Base-by-base conservation (phyloP, 2,797 vertebrate species). In the Pempheris klunzingeri region DNA sequence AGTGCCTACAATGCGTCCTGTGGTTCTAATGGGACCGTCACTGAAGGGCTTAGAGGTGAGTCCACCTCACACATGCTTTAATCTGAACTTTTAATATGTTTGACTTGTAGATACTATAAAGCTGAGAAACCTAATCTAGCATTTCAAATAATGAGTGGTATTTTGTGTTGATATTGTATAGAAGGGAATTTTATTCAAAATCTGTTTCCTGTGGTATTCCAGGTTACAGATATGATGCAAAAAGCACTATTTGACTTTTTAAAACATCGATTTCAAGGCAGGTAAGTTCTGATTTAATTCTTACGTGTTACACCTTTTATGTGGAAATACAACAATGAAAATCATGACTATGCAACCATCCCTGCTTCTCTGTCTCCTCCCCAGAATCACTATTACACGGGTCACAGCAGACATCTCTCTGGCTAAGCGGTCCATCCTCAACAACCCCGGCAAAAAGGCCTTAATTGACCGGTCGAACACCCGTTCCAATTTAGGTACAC, bases 181-280 rank as follows among this genome's bases (percentile, higher is more conserved):
- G 11, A 52, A 4, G 3, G 1, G 7, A 24, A 15, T 26, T 34
- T 13, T 9, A 22, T 63, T 43, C 47, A 8, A 70, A 55, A 36
- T 47, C 17, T 39, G 14, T 71, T 55, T 74, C 59, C 24, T 82
- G 22, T 82, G 32, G 32, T 15, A 72, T 90, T 89, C 13, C 70
- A 99, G 98, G 97, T 99, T 78, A 99, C 98, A 87, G 98, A 99
- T 92, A 99, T 99, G 98, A 99, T 99, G 98, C 98, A 99, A 90
- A 99, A 99, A 95, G 98, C 98, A 41, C 94, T 99, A 49, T 99
- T 99, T 94, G 98, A 99, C 94, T 99, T 95, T 96, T 95, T 99
- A 94, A 99, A 99, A 95, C 98, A 98, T 92, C 96, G 97, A 95
- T 99, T 99, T 91, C 97, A 99, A 96, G 97, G 98, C 86, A 96